Evolutionary conservation across 2,888 invertebrate species (phyloP).

Genomic region (Agrochola macilenta): DNA sequence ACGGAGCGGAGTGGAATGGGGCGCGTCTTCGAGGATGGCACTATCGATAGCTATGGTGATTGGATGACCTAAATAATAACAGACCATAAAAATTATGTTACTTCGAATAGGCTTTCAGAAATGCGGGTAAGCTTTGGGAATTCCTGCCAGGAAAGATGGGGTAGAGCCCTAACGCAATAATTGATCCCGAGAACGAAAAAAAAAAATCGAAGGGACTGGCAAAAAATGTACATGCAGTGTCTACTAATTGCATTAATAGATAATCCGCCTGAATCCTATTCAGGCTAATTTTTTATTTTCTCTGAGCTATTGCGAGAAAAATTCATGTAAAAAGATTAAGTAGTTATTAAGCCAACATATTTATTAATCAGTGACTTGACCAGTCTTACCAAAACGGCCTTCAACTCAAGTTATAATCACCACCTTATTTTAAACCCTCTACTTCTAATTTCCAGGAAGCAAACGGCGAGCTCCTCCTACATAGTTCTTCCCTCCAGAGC

Average conservation of each 20-base stretch:
- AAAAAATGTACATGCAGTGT: not conserved
- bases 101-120: not conserved
- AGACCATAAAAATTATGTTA: not conserved
- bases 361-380: not conserved
- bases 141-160: not conserved
- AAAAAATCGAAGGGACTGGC: not conserved
- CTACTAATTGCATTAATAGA: not conserved
- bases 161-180: not conserved
- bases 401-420: not conserved
- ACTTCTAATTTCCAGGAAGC: conserved; percentile 91
- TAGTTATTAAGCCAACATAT: not conserved
- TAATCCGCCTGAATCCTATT: not conserved
- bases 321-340: not conserved
- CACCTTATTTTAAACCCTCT: not conserved
- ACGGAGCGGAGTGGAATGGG: too few relatives aligned
- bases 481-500: conserved; percentile 88
- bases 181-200: not conserved
- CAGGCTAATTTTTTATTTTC: not conserved
- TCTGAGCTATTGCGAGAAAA: not conserved
- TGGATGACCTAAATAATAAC: not conserved
- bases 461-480: conserved; percentile 93
- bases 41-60: not conserved
- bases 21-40: too few relatives aligned
- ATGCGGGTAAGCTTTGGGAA: not conserved
- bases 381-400: not conserved